These are phyloP conservation scores for Xenops minutus DNA, from an alignment of 2,797 vertebrate genomes.

Conservation along the genomic window DNA sequence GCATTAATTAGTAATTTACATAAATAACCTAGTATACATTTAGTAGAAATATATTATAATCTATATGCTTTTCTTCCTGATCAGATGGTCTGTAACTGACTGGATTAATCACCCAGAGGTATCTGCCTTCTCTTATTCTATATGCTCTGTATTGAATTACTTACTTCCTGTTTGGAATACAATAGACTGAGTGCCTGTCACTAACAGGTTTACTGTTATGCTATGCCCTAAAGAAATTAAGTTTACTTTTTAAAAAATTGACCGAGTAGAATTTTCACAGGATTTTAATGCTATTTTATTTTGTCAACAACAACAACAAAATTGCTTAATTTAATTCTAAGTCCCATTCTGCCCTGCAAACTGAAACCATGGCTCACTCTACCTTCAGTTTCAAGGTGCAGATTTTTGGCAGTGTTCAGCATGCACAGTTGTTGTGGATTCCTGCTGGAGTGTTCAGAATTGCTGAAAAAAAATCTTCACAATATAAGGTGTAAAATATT, in stretches of 20 bases:
- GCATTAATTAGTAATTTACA: neutral
- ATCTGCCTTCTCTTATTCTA: constrained; percentile 6
- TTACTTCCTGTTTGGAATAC: constrained; percentile 9
- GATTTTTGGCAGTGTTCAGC: neutral
- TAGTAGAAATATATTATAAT: neutral
- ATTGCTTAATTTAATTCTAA: neutral
- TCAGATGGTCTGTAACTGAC: neutral
- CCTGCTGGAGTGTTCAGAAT: neutral
- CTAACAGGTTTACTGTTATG: neutral
- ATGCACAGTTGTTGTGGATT: neutral
- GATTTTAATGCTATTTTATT: neutral
- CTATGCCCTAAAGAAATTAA: neutral
- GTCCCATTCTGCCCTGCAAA: neutral
- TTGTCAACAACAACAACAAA: neutral
- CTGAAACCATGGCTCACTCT: neutral
- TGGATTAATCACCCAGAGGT: neutral
- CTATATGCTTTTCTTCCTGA: neutral
- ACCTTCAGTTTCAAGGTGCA: neutral
- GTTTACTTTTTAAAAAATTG: neutral
- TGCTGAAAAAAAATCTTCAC: neutral
- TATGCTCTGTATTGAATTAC: constrained; percentile 31
- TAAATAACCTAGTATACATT: neutral
- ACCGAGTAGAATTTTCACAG: neutral
- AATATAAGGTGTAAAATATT: neutral
- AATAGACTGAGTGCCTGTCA: neutral